Evolutionary conservation across 2,888 invertebrate species (phyloP), one percentile per base, ranked within the genome.

Genomic region (Entomobrya multifasciata): DNA sequence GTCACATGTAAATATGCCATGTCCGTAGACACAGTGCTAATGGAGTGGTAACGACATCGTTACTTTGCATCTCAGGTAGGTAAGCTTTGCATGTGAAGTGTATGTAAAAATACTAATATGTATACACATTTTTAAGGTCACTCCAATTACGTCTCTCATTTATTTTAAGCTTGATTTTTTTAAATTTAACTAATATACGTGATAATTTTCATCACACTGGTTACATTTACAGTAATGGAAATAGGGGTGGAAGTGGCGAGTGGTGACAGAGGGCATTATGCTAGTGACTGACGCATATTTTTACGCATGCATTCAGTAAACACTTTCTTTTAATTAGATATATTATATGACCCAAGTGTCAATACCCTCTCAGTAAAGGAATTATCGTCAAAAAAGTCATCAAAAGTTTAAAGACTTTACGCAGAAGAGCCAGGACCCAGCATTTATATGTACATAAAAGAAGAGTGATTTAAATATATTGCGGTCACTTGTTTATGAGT

Each of bases 281-380:
- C 17, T n/a, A 10, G 36, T 36, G n/a, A 1, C 20, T 36, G 47
- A 44, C 52, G 27, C 74, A 36, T 36, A 6, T 36, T 36, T 36
- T 36, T 36, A 36, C 36, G 8, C 36, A 6, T 41, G 44, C 20
- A 70, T 36, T n/a, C 20, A 60, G 41, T 25, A 60, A 60, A 13
- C 52, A 80, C 80, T 80, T 80, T 80, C 80, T 70, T 80, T 80
- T 80, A 67, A 52, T 67, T 80, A 70, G 44, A 44, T 77, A n/a
- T n/a, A n/a, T n/a, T n/a, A n/a, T n/a, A 60, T 70, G 70, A 47
- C 36, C 74, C 30, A 41, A 13, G 60, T 77, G 77, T 77, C 77
- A 77, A 77, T 77, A 41, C 77, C 77, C 77, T 57, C 52, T n/a
- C n/a, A n/a, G n/a, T n/a, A n/a, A n/a, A n/a, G n/a, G n/a, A n/a